Conservation (phyloP, 2,113 vertebrate species). For the Podiceps cristatus region DNA sequence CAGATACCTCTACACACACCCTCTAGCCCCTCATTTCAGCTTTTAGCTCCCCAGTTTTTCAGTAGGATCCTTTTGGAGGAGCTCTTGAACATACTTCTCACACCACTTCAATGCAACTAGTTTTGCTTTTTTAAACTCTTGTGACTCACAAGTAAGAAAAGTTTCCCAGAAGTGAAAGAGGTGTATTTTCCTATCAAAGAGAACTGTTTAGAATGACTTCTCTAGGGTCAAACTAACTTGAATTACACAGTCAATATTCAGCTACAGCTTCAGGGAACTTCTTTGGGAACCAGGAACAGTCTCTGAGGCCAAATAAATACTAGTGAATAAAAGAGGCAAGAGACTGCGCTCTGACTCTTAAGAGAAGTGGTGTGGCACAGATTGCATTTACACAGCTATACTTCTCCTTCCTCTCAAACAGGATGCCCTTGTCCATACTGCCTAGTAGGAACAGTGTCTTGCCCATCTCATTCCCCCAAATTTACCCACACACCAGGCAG, state of each 20-base stretch:
- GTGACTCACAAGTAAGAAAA: conserved; percentile 24
- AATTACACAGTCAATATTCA: conserved; percentile 53
- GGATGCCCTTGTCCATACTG: not conserved
- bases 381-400: not conserved
- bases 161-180: conserved; percentile 29
- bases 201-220: conserved; percentile 44
- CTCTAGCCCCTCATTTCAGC: not conserved
- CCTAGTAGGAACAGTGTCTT: not conserved
- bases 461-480: not conserved
- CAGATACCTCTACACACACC: accelerated
- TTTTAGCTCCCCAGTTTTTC: not conserved
- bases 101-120: not conserved
- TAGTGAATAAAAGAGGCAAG: conserved; percentile 33
- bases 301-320: conserved; percentile 55
- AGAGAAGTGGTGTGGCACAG: not conserved
- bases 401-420: not conserved
- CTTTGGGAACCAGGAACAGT: not conserved
- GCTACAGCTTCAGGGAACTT: conserved; percentile 9
- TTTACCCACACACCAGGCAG: not conserved
- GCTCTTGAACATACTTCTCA: not conserved
- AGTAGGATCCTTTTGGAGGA: not conserved
- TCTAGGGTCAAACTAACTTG: conserved; percentile 61
- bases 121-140: conserved; percentile 21
- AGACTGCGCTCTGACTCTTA: not conserved
- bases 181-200: conserved; percentile 35